Base-by-base conservation (phyloP, 2,888 invertebrate genomes). In the Chymomyza fuscimana region DNA sequence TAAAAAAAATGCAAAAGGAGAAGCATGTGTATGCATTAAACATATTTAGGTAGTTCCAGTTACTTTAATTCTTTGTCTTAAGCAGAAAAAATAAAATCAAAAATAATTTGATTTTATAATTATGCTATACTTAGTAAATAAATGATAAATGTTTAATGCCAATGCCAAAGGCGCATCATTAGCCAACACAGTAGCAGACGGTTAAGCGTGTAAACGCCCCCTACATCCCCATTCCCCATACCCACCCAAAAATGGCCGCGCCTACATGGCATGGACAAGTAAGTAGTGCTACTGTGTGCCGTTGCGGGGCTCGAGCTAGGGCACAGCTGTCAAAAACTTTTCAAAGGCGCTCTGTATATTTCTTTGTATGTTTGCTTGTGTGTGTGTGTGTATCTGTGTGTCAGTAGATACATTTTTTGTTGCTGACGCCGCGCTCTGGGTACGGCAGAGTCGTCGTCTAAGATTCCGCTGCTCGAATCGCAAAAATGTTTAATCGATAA, bases 401-500 rank as follows among this genome's bases (percentile, higher is more conserved):
- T 73, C 72, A 82, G 87, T 79, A 84, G 87, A 87, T 87, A 86
- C 82, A 82, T 85, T 83, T 80, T 66, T 75, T 78, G 74, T 72
- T 80, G 77, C 74, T 76, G 69, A 63, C 72, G 70, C 72, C 71
- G 79, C 69, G 71, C 73, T 82, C 40, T 32, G 67, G 54, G 54
- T 56, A 68, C 65, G 69, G 63, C 54, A 56, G 9, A 51, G 54
- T n/a, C 54, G 22, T 29, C 54, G 58, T 65, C 78, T 77, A 81
- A 86, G 85, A 86, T 86, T 86, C 86, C 85, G 86, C 86, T 86
- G 80, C 86, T 88, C 86, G 85, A 86, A 86, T 87, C 85, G 86
- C 85, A 86, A 86, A 85, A 89, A 90, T 89, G 89, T 89, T 89
- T 89, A 89, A 89, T 89, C 89, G 89, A 90, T 89, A 89, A 90